Evolutionary conservation across 2,113 vertebrate genomes (phyloP), one percentile per base, ranked within the genome.

Genomic region (Oncorhynchus masou): DNA sequence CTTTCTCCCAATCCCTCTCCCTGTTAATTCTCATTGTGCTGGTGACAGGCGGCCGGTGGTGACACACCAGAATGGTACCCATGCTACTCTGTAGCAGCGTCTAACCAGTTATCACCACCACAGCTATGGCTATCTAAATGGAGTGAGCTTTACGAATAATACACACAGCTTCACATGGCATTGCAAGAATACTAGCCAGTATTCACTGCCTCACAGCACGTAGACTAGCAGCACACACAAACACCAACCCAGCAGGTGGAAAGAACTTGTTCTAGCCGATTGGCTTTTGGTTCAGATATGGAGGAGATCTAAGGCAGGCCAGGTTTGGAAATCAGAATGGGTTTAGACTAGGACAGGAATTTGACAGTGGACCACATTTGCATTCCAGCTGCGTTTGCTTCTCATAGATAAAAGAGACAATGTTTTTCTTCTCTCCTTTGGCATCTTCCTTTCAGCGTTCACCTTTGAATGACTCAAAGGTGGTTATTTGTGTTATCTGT

Each of bases 1-100:
- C 54, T 57, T 20, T 57, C 54, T 57, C 31, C 4, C 72, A 68
- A 60, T 78, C 70, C 71, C 25, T 31, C 60, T 73, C 76, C 29
- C 71, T 77, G 71, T 78, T 79, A 73, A 73, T 83, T 74, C 79
- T 82, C 81, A 51, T 85, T 79, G 77, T 76, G 84, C 31, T 12
- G 70, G 27, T 66, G 74, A 66, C 82, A 82, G 68, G 71, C 84
- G 85, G 84, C 65, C 70, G 79, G 39, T 45, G 39, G 39, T 74
- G 78, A 79, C 70, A 75, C 73, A 78, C 75, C 73, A 76, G 31
- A 34, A 34, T 34, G 31, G 31, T 5, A 34, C 5, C 31, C 31
- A 34, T 5, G 31, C 31, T 34, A 34, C 31, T 34, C 31, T 34
- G 31, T 34, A 34, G 31, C 31, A 34, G 31, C 5, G 5, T 34